These are phyloP conservation scores for Sepioteuthis lessoniana DNA, from an alignment of 2,888 invertebrate species.

Conservation along the genomic window DNA sequence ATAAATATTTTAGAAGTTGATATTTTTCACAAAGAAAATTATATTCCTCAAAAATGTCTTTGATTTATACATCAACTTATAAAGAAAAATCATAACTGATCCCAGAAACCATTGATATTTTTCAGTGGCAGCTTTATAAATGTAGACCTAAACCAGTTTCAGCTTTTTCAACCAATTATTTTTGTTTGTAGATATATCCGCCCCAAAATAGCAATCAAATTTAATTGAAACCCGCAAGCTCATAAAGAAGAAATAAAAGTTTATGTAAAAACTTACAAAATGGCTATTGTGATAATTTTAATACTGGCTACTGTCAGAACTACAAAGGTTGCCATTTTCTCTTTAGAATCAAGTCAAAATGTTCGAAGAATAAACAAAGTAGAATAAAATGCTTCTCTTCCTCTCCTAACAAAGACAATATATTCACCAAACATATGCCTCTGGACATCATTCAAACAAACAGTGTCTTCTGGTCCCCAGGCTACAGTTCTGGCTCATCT, in stretches of 20 bases:
- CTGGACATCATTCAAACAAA: slow-evolving; percentile 4
- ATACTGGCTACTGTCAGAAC: background rate
- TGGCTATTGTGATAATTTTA: background rate
- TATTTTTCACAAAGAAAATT: too few species aligned
- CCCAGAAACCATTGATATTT: too few species aligned
- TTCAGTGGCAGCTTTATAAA: background rate
- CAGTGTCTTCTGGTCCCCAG: background rate
- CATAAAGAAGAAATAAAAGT: background rate
- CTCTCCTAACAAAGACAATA: background rate
- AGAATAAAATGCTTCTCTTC: background rate
- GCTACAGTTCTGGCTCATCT: background rate
- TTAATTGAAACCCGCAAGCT: background rate
- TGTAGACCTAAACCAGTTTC: background rate
- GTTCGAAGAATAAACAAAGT: slow-evolving; percentile 16
- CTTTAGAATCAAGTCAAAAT: background rate
- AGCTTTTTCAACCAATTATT: background rate
- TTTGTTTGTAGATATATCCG: background rate
- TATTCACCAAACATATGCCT: background rate
- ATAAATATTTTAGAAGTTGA: too few species aligned
- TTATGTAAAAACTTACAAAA: background rate
- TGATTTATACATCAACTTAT: background rate
- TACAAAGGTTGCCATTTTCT: background rate
- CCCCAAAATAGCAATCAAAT: background rate
- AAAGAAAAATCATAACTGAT: background rate
- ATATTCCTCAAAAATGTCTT: background rate